Conservation (phyloP, 2,888 invertebrate genomes). For the Aporophyla nigra region DNA sequence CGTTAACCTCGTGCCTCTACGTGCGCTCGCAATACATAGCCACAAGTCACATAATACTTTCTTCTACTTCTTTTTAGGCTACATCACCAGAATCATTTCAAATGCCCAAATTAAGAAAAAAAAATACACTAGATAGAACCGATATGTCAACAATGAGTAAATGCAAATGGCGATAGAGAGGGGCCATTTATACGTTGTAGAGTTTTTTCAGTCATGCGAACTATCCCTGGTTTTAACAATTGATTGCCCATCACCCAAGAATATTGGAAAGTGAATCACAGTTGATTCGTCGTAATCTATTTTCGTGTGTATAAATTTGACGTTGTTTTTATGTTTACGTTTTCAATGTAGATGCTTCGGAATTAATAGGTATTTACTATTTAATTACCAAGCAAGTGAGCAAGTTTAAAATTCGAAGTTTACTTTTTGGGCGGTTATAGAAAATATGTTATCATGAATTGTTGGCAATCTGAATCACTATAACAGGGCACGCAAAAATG, state of each 20-base stretch:
- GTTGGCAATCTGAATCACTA: background rate
- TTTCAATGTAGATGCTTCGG: background rate
- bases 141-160: background rate
- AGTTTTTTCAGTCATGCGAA: background rate
- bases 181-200: background rate
- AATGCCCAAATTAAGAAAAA: background rate
- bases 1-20: constrained; percentile 66
- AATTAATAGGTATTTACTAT: background rate
- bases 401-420: background rate
- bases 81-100: constrained; percentile 16
- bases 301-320: background rate
- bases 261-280: background rate
- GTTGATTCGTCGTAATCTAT: background rate
- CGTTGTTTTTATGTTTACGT: background rate
- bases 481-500: background rate
- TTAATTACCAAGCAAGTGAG: background rate
- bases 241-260: background rate
- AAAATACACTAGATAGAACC: background rate
- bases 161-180: background rate
- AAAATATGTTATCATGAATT: background rate
- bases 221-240: background rate
- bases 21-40: constrained; percentile 61
- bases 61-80: constrained; percentile 57
- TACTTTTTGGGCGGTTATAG: background rate
- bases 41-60: constrained; percentile 62